These are phyloP conservation scores for Merluccius polli DNA, from an alignment of 2,797 vertebrate species.

Conservation along the genomic window DNA sequence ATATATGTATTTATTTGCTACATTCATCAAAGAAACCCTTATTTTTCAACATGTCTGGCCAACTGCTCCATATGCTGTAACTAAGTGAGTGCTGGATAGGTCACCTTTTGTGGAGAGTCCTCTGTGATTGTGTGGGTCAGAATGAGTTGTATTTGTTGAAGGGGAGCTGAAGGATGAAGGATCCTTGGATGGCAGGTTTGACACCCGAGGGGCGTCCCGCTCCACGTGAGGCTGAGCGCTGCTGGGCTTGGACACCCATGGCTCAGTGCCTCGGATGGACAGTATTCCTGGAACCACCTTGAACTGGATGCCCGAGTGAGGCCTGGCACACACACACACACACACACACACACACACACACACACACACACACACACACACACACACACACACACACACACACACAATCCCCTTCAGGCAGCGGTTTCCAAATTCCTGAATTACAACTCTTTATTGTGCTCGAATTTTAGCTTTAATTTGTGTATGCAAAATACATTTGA, in stretches of 20 bases:
- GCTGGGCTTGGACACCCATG: conserved; percentile 5
- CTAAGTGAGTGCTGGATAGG: not conserved
- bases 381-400: no score
- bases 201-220: conserved; percentile 21
- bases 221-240: conserved; percentile 18
- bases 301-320: conserved; percentile 23
- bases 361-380: no score
- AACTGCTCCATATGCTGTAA: not conserved
- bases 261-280: conserved; percentile 31
- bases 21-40: not conserved
- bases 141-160: conserved; percentile 13
- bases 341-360: not conserved
- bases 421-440: not conserved
- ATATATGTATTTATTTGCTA: not conserved
- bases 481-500: not conserved
- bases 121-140: conserved; percentile 11
- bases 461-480: not conserved
- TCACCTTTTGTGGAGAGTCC: conserved; percentile 36
- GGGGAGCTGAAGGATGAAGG: conserved; percentile 14
- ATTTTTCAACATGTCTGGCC: not conserved
- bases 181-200: conserved; percentile 28
- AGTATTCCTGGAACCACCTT: conserved; percentile 43
- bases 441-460: not conserved
- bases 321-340: conserved; percentile 38
- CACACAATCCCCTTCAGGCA: not conserved